These are phyloP conservation scores for Phenacoccus solenopsis DNA, from an alignment of 1,140 invertebrate genomes.

Conservation along the genomic window DNA sequence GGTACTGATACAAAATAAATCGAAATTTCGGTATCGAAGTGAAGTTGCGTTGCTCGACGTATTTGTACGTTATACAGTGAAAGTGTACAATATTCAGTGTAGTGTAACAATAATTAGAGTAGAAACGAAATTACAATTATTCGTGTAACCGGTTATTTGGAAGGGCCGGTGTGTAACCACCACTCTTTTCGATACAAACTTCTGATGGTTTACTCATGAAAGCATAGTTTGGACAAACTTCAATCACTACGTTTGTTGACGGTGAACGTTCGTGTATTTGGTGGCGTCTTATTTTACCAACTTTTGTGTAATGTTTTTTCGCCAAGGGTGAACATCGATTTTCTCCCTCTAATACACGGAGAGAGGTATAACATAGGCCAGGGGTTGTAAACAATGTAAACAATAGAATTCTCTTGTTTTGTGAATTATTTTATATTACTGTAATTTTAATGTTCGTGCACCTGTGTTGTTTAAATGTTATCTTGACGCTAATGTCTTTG, in stretches of 20 bases:
- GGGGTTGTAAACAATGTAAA: background rate
- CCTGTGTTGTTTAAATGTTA: background rate
- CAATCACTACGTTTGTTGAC: background rate
- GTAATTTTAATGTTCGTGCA: too few species aligned
- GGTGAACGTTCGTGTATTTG: background rate
- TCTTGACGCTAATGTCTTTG: background rate
- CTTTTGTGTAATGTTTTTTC: background rate
- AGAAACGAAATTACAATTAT: constrained; percentile 13
- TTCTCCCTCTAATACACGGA: background rate
- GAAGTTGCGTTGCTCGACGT: background rate
- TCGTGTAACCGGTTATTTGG: constrained; percentile 14
- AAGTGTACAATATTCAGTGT: background rate
- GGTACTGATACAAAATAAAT: background rate
- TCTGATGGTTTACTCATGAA: constrained; percentile 5
- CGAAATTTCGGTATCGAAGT: background rate
- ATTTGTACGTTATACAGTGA: background rate
- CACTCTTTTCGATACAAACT: constrained; percentile 5
- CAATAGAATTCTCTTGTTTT: background rate
- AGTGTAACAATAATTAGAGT: constrained; percentile 14
- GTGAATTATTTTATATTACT: background rate
- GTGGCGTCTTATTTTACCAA: background rate
- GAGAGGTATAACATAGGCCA: background rate
- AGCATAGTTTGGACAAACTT: background rate
- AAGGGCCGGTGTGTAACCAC: constrained; percentile 6
- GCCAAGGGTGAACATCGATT: background rate